Conservation (phyloP, 2,888 invertebrate species). For the Pedicia rivosa region DNA sequence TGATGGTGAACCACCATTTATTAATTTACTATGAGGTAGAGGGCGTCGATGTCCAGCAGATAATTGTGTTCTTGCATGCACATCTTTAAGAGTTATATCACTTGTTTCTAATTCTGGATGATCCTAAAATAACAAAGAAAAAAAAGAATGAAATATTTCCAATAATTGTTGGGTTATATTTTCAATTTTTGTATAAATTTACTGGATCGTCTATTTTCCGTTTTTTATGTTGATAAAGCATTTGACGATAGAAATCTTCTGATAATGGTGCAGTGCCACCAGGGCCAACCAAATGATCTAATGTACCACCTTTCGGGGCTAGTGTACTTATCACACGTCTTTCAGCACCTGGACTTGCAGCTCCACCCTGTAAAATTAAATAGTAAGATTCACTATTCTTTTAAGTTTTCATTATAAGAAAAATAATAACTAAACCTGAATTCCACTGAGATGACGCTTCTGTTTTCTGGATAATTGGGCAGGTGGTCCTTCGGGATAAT, state of each 20-base stretch:
- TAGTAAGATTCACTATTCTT: not conserved
- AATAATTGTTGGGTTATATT: slow-evolving; percentile 1
- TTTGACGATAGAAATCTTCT: slow-evolving; percentile 50
- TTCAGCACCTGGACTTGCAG: slow-evolving; percentile 23
- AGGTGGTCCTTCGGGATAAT: slow-evolving; percentile 53
- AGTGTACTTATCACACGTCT: slow-evolving; percentile 32
- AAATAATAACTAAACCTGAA: slow-evolving; percentile 20
- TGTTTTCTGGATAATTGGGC: slow-evolving; percentile 39
- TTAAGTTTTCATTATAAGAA: too few species aligned
- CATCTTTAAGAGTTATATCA: slow-evolving; percentile 57
- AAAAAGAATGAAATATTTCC: not conserved
- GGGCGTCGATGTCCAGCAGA: slow-evolving; percentile 23
- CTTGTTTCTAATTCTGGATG: slow-evolving; percentile 62
- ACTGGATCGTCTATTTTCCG: slow-evolving; percentile 54
- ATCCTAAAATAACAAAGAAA: slow-evolving; percentile 33
- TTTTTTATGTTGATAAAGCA: slow-evolving; percentile 53
- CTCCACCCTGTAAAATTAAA: slow-evolving; percentile 11
- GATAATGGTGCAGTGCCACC: slow-evolving; percentile 28
- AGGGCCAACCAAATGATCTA: slow-evolving; percentile 29
- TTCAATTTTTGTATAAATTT: slow-evolving; percentile 17
- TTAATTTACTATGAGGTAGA: slow-evolving; percentile 10
- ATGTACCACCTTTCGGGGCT: slow-evolving; percentile 22
- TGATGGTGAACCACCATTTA: slow-evolving; percentile 4
- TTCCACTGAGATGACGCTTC: slow-evolving; percentile 34
- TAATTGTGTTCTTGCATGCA: slow-evolving; percentile 27